These are phyloP conservation scores for Octonoba sinensis DNA, from an alignment of 2,888 invertebrate species.

Conservation along the genomic window DNA sequence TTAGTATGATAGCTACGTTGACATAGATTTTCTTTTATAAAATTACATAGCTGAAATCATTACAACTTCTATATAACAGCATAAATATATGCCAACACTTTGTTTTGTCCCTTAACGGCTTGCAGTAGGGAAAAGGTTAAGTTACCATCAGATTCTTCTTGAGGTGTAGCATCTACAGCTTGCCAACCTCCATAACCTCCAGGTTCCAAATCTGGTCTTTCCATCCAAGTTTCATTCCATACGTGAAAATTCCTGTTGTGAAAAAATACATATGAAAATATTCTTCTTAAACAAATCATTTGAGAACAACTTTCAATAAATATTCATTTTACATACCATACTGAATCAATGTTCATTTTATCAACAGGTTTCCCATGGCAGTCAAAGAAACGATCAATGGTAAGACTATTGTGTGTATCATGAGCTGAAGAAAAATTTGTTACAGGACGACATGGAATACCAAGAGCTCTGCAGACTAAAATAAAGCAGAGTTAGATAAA, in stretches of 20 bases:
- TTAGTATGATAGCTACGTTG: no score
- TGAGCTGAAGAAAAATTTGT: constrained; percentile 94
- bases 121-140: neutral
- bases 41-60: no score
- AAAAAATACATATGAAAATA: neutral
- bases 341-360: constrained; percentile 85
- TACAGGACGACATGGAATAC: constrained; percentile 87
- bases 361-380: constrained; percentile 84
- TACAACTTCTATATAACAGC: no score
- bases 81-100: no score
- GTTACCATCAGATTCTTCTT: constrained; percentile 65
- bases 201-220: constrained; percentile 83
- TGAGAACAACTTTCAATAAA: neutral
- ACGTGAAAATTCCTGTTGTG: constrained; percentile 86
- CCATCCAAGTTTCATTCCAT: constrained; percentile 97
- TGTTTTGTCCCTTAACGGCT: no score
- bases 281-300: neutral
- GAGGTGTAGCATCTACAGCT: constrained; percentile 76
- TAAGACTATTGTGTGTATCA: constrained; percentile 90
- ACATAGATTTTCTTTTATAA: no score
- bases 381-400: constrained; percentile 90
- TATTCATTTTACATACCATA: constrained; percentile 76
- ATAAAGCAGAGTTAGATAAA: neutral
- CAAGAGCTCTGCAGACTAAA: constrained; percentile 85
- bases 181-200: constrained; percentile 89